Conservation (phyloP, 2,888 invertebrate species). For the Microdon myrmicae region DNA sequence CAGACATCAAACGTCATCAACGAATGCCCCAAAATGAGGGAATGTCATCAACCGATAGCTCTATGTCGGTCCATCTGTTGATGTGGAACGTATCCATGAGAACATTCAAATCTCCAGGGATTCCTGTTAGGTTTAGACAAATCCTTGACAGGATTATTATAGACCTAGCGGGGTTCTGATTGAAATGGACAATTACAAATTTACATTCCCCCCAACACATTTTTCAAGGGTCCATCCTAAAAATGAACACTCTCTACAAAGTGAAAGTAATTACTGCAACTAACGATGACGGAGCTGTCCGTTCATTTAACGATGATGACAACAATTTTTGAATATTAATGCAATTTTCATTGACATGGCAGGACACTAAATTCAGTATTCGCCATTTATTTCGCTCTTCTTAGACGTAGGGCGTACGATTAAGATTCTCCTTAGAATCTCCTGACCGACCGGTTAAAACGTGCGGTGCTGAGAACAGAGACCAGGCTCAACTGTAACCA, state of each 20-base stretch:
- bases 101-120: constrained; percentile 38
- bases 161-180: no score
- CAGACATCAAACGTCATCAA: constrained; percentile 44
- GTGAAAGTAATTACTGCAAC: constrained; percentile 16
- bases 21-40: constrained; percentile 28
- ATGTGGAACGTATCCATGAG: constrained; percentile 1
- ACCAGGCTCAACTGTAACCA: constrained; percentile 34
- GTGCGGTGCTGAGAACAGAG: no score
- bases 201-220: no score
- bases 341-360: constrained; percentile 55
- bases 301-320: constrained; percentile 42
- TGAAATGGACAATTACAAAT: no score
- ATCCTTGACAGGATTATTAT: no score
- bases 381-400: no score
- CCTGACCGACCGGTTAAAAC: no score
- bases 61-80: constrained; percentile 37
- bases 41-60: constrained; percentile 39
- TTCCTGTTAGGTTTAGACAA: no score
- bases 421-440: no score
- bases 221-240: constrained; percentile 8
- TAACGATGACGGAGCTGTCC: constrained; percentile 39
- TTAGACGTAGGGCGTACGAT: no score
- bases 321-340: constrained; percentile 64
- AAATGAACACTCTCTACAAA: constrained; percentile 8
- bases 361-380: constrained; percentile 28